Percentiles rank a stretch among this genome's conserved stretches.
These are phyloP conservation scores for Australoheros scitulus DNA, from an alignment of 2,113 vertebrate genomes.

Conservation along the genomic window DNA sequence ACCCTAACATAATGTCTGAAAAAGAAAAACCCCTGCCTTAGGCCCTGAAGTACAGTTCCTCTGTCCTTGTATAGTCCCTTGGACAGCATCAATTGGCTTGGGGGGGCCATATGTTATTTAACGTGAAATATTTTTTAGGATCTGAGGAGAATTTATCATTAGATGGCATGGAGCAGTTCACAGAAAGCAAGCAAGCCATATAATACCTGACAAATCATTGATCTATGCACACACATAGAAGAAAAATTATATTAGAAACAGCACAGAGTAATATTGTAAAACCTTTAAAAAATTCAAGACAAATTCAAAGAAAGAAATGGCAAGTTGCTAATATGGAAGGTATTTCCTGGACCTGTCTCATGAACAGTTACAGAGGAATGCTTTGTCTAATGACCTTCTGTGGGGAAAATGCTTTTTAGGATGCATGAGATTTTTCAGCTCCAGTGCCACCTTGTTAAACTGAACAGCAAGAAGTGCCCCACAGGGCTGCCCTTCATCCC, in stretches of 20 bases:
- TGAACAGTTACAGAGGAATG: background rate
- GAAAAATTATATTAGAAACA: background rate
- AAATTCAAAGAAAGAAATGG: background rate
- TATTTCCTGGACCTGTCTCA: background rate
- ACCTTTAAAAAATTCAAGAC: background rate
- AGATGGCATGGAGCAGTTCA: too few species aligned
- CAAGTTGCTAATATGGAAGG: background rate
- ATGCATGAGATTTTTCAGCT: constrained; percentile 58
- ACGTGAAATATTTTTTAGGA: background rate
- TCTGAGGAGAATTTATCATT: too few species aligned
- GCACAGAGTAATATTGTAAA: background rate
- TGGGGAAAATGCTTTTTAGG: constrained; percentile 21
- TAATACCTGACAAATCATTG: background rate
- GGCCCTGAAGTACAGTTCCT: background rate
- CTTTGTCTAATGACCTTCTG: constrained; percentile 16
- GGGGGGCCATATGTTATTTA: fast-evolving
- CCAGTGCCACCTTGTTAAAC: constrained; percentile 44
- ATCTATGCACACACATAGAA: fast-evolving
- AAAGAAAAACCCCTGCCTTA: background rate
- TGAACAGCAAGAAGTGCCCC: constrained; percentile 19
- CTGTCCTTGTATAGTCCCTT: background rate
- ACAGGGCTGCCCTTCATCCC: constrained; percentile 19
- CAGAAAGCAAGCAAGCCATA: too few species aligned
- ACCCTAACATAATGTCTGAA: fast-evolving
- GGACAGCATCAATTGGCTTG: background rate